phyloP scores from a whole-genome alignment of 2,797 vertebrate genomes.

The Pseudochirops cupreus region DNA sequence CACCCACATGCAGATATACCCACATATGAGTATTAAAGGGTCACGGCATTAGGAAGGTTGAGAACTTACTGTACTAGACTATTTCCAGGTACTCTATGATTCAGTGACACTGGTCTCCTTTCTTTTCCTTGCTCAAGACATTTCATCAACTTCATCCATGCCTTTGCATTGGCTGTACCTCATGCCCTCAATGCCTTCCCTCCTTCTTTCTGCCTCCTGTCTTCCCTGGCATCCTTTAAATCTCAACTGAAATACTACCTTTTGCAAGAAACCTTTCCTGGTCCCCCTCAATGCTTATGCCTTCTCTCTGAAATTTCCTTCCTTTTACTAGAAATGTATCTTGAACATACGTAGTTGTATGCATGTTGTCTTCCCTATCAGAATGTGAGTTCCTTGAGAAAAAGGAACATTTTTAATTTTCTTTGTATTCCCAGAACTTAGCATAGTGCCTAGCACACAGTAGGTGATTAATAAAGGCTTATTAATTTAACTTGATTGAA shows the following conservation, averaged over 20 bases:
- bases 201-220: neutral
- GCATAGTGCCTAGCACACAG: neutral
- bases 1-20: too few species aligned
- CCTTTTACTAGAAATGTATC: neutral
- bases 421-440: neutral
- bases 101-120: neutral
- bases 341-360: neutral
- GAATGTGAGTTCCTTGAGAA: neutral
- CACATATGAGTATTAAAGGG: too few species aligned
- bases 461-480: neutral
- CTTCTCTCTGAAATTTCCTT: neutral
- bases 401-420: neutral
- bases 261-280: neutral
- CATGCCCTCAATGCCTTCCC: neutral
- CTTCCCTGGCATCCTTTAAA: neutral
- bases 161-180: neutral
- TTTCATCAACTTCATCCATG: neutral
- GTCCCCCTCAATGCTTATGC: neutral
- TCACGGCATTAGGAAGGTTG: too few species aligned
- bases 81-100: too few species aligned
- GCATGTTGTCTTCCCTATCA: neutral
- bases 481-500: neutral
- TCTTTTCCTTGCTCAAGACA: neutral
- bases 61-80: too few species aligned
- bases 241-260: neutral